phyloP scores from a whole-genome alignment of 2,797 vertebrate genomes.

The Tragopan temminckii region DNA sequence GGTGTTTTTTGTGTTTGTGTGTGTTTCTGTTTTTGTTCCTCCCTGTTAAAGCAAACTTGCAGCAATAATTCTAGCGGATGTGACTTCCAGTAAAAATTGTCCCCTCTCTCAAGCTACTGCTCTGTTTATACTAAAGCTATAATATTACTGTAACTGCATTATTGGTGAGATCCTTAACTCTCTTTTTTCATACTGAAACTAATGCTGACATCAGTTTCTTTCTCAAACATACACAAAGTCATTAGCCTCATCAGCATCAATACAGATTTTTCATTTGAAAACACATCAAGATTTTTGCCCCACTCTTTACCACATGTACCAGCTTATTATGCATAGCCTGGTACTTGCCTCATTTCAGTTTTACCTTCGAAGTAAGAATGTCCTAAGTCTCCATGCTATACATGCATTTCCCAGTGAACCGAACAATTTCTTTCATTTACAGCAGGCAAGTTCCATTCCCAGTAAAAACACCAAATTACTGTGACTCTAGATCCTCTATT shows the following conservation, averaged over 20 bases:
- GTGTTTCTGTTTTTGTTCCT: neutral
- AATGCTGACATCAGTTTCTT: neutral
- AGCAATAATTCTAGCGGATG: neutral
- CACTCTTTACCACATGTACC: neutral
- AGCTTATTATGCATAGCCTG: neutral
- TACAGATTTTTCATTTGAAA: neutral
- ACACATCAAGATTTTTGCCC: neutral
- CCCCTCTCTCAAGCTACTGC: neutral
- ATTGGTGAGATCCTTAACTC: neutral
- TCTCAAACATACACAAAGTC: neutral
- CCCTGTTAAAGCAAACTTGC: neutral
- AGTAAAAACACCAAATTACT: neutral
- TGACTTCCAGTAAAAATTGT: neutral
- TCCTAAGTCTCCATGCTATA: neutral
- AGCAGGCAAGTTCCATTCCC: neutral
- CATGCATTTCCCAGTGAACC: neutral
- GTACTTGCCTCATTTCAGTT: neutral
- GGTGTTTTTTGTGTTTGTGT: too few species aligned
- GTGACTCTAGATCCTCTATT: neutral
- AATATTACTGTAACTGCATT: neutral
- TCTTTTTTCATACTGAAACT: neutral
- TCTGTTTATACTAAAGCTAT: rapidly evolving
- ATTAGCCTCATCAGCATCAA: neutral
- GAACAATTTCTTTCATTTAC: neutral
- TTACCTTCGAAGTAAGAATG: neutral